Conservation (phyloP, 1,140 invertebrate genomes). For the Heliothis subflexa region DNA sequence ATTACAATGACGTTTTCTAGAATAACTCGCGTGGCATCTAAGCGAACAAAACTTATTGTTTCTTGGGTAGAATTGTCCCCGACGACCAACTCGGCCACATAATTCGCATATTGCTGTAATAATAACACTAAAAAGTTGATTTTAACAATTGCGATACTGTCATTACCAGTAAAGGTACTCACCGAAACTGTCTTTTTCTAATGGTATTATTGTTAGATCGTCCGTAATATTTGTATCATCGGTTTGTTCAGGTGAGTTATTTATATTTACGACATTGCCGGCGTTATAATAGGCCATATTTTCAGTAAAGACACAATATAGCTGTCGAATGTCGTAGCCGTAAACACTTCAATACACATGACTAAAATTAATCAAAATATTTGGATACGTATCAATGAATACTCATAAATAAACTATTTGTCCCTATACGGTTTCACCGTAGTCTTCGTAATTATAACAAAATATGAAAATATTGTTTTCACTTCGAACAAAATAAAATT, state of each 20-base stretch:
- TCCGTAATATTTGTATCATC: conserved; percentile 73
- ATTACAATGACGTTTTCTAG: conserved; percentile 71
- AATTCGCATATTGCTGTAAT: conserved; percentile 81
- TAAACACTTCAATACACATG: conserved; percentile 77
- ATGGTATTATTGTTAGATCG: conserved; percentile 75
- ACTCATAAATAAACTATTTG: background rate
- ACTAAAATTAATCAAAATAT: conserved; percentile 54
- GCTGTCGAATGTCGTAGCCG: conserved; percentile 61
- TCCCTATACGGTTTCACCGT: background rate
- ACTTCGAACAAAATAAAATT: conserved; percentile 2
- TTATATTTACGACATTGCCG: conserved; percentile 64
- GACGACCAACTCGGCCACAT: conserved; percentile 76
- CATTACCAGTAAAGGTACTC: conserved; percentile 52
- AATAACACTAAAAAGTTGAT: conserved; percentile 46
- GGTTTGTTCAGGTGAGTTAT: conserved; percentile 58
- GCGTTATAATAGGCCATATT: conserved; percentile 77
- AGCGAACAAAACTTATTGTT: conserved; percentile 79
- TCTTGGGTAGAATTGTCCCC: conserved; percentile 71
- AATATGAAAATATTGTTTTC: background rate
- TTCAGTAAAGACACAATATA: conserved; percentile 60
- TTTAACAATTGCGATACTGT: background rate
- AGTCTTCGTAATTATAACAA: background rate
- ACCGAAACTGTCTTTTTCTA: conserved; percentile 81
- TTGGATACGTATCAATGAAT: background rate
- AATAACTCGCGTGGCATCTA: conserved; percentile 70